These are phyloP conservation scores for Xylota sylvarum DNA, from an alignment of 2,888 invertebrate species.

Conservation along the genomic window DNA sequence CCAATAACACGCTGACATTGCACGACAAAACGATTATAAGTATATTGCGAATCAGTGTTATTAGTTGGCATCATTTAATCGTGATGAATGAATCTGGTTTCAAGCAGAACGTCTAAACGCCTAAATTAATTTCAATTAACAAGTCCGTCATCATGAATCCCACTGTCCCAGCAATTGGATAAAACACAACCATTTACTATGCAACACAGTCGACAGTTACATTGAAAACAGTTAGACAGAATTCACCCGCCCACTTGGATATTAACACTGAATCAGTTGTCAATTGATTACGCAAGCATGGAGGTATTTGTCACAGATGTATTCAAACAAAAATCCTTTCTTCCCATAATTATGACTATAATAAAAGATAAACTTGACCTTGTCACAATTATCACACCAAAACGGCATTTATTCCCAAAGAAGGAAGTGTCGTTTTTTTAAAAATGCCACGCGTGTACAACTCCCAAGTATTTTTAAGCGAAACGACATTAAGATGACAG, in stretches of 20 bases:
- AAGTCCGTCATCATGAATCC: conserved; percentile 4
- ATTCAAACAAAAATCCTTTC: conserved; percentile 38
- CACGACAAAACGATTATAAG: background rate
- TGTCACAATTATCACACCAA: conserved; percentile 47
- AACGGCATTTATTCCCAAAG: background rate
- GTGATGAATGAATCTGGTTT: conserved; percentile 8
- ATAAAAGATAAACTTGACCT: conserved; percentile 58
- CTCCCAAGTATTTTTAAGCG: conserved; percentile 45
- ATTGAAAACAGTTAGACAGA: background rate
- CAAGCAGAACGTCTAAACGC: conserved; percentile 1
- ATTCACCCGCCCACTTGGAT: background rate
- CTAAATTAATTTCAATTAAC: conserved; percentile 38
- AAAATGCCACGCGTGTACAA: conserved; percentile 55
- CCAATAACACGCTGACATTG: background rate
- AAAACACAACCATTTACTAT: conserved; percentile 18
- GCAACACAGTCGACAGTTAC: background rate
- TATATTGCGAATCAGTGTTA: background rate
- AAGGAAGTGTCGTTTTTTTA: conserved; percentile 48
- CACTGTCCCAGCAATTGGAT: conserved; percentile 24
- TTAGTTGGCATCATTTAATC: conserved; percentile 11
- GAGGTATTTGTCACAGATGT: conserved; percentile 22
- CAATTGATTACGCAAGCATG: conserved; percentile 44
- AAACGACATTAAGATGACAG: conserved; percentile 67
- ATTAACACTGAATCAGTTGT: conserved; percentile 7
- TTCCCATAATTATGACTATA: conserved; percentile 41